These are phyloP conservation scores for Microtus richardsoni DNA, from an alignment of 2,113 vertebrate genomes.

Conservation along the genomic window DNA sequence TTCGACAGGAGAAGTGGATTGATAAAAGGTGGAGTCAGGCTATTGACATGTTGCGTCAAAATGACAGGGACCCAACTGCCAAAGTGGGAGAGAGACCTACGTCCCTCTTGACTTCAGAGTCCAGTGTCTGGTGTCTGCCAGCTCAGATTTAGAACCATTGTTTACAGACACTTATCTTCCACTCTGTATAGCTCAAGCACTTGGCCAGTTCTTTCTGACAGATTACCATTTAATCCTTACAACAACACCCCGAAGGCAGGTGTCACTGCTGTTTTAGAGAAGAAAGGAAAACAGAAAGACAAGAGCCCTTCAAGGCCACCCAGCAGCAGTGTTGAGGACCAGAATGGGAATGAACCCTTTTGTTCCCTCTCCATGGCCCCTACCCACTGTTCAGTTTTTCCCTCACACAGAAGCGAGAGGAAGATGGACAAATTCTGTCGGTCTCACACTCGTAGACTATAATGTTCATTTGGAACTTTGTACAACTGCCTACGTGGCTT, in stretches of 20 bases:
- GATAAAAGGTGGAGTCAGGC: neutral
- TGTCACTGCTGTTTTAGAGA: neutral
- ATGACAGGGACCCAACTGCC: rapidly evolving
- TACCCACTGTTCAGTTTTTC: neutral
- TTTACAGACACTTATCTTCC: neutral
- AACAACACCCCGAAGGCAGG: neutral
- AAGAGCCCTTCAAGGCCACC: neutral
- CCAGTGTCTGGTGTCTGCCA: too few species aligned
- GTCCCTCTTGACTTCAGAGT: neutral
- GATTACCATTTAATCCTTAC: conserved; percentile 41
- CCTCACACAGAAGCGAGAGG: neutral
- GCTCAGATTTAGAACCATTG: neutral
- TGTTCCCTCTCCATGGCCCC: neutral
- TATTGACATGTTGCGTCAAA: neutral
- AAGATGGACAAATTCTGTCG: conserved; percentile 10
- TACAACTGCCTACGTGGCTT: neutral
- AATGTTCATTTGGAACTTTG: neutral
- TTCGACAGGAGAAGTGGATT: neutral
- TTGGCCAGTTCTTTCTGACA: neutral
- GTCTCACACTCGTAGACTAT: neutral
- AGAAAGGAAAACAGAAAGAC: neutral
- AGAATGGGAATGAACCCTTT: neutral
- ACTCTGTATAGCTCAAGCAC: neutral
- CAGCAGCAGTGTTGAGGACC: neutral
- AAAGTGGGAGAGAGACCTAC: too few species aligned